These are phyloP conservation scores for Myopa testacea DNA, from an alignment of 2,888 invertebrate genomes.

Conservation along the genomic window DNA sequence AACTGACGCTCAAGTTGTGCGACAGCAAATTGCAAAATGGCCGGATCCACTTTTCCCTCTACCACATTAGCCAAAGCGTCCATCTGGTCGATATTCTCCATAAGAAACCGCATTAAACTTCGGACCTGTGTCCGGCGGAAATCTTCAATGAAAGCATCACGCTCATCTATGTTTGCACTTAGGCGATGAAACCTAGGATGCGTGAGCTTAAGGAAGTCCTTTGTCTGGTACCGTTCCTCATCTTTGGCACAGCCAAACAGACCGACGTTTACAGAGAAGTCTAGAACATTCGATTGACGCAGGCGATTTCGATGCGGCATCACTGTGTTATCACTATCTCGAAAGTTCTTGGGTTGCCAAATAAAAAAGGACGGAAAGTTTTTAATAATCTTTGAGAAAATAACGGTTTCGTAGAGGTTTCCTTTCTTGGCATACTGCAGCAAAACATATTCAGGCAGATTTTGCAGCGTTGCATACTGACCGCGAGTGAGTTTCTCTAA, in stretches of 20 bases:
- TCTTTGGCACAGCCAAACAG: constrained; percentile 62
- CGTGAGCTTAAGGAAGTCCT: constrained; percentile 68
- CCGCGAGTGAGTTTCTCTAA: constrained; percentile 74
- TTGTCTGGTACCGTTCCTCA: constrained; percentile 57
- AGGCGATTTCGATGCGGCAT: constrained; percentile 59
- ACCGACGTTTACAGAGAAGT: constrained; percentile 70
- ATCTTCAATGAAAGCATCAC: constrained; percentile 51
- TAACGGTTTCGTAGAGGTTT: constrained; percentile 63
- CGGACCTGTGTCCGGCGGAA: background rate
- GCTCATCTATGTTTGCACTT: constrained; percentile 55
- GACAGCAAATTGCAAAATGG: background rate
- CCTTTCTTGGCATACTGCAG: constrained; percentile 59
- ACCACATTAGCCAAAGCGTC: background rate
- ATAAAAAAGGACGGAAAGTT: constrained; percentile 77
- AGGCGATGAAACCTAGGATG: constrained; percentile 74
- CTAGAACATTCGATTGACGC: constrained; percentile 54
- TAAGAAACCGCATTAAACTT: background rate
- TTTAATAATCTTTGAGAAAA: constrained; percentile 73
- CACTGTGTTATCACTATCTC: constrained; percentile 51
- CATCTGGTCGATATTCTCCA: background rate
- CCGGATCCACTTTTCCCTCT: background rate
- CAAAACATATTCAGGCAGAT: constrained; percentile 57
- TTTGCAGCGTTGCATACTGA: constrained; percentile 61
- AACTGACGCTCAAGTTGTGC: background rate
- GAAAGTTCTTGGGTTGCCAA: constrained; percentile 72